phyloP scores from a whole-genome alignment of 2,888 invertebrate genomes.

The Drosophila tripunctata region DNA sequence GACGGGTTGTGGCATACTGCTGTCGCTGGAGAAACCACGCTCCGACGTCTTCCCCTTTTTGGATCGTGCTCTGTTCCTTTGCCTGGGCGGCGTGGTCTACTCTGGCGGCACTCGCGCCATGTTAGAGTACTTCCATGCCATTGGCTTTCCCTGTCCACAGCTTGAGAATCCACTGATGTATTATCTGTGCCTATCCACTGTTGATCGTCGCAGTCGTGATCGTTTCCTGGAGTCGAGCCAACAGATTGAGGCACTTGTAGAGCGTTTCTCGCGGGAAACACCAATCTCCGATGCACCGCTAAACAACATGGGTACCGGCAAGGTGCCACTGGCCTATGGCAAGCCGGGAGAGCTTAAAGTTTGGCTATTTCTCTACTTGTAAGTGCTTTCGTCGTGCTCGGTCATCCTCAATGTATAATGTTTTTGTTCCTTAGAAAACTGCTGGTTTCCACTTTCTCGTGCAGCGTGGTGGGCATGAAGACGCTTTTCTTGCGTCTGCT shows the following conservation, averaged over 20 bases:
- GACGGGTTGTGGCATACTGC: conserved; percentile 94
- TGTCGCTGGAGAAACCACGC: conserved; percentile 96
- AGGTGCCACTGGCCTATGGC: conserved; percentile 90
- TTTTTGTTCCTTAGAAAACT: conserved; percentile 86
- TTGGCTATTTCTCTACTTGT: conserved; percentile 89
- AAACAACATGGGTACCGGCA: conserved; percentile 86
- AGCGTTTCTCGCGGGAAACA: conserved; percentile 95
- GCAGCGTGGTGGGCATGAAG: conserved; percentile 90
- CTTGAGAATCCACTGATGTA: conserved; percentile 99
- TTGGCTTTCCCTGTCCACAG: conserved; percentile 98
- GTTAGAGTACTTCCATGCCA: conserved; percentile 96
- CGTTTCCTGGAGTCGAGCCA: conserved; percentile 96
- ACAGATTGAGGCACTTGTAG: conserved; percentile 95
- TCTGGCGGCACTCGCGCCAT: conserved; percentile 96
- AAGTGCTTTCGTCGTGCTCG: no score
- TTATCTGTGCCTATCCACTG: conserved; percentile 89
- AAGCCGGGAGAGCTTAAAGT: conserved; percentile 89
- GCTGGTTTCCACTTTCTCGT: conserved; percentile 91
- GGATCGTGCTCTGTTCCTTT: conserved; percentile 94
- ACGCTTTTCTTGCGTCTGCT: conserved; percentile 91
- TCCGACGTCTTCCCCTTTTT: conserved; percentile 98
- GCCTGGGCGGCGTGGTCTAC: conserved; percentile 95
- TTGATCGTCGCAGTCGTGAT: conserved; percentile 90
- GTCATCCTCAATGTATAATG: no score
- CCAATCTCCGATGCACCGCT: conserved; percentile 87